Evolutionary conservation across 2,888 invertebrate genomes (phyloP).

Genomic region (Galerucella pusilla): DNA sequence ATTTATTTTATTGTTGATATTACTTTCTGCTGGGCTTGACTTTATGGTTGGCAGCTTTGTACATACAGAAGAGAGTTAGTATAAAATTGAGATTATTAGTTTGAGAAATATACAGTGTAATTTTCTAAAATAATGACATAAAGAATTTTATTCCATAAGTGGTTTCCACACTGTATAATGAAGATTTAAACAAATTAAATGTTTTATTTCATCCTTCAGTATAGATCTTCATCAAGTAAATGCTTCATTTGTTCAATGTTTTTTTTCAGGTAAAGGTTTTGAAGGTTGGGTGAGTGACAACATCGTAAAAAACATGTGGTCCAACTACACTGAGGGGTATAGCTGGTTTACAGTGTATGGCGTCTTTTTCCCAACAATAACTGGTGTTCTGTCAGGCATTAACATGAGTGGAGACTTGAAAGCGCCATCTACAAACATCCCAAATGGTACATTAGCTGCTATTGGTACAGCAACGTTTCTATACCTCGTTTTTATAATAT

Average conservation of each 20-base stretch:
- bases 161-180: not conserved
- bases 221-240: too few species aligned
- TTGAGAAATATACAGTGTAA: too few species aligned
- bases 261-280: constrained; percentile 77
- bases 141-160: too few species aligned
- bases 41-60: constrained; percentile 94
- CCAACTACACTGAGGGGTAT: constrained; percentile 81
- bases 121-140: not conserved
- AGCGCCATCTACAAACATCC: constrained; percentile 92
- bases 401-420: constrained; percentile 98
- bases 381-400: constrained; percentile 96
- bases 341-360: constrained; percentile 97
- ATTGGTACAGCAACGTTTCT: constrained; percentile 89
- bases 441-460: constrained; percentile 93
- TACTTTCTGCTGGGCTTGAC: constrained; percentile 90
- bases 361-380: constrained; percentile 97
- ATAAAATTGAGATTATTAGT: not conserved
- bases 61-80: constrained; percentile 75
- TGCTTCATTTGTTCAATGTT: not conserved
- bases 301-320: constrained; percentile 83
- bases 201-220: too few species aligned
- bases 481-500: constrained; percentile 89
- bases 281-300: constrained; percentile 87
- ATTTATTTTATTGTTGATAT: constrained; percentile 85
- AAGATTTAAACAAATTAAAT: too few species aligned